These are phyloP conservation scores for Physeter macrocephalus DNA, from an alignment of 2,113 vertebrate genomes.

Conservation along the genomic window DNA sequence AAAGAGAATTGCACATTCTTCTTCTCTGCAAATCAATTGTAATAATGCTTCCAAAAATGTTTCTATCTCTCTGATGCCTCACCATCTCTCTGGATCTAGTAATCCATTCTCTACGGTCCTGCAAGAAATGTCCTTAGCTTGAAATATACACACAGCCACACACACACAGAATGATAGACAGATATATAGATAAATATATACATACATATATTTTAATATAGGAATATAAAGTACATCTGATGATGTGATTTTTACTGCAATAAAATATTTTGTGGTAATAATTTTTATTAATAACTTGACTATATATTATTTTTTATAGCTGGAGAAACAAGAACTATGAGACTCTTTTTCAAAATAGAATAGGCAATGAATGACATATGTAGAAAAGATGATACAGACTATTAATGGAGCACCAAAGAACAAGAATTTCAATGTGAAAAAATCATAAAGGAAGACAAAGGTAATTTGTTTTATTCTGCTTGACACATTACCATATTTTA, in stretches of 20 bases:
- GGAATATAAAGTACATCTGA: background rate
- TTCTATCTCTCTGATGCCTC: background rate
- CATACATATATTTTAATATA: background rate
- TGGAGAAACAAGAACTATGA: slow-evolving; percentile 80
- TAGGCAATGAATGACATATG: slow-evolving; percentile 84
- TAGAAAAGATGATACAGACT: slow-evolving; percentile 87
- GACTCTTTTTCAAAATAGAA: slow-evolving; percentile 81
- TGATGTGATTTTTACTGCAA: too few species aligned
- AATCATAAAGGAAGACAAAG: slow-evolving; percentile 82
- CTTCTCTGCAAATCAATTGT: background rate
- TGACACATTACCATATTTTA: background rate
- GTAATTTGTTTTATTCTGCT: slow-evolving; percentile 70
- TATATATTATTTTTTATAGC: slow-evolving; percentile 72
- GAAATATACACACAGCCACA: background rate
- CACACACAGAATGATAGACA: background rate
- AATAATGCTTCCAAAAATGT: background rate
- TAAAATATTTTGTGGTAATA: background rate
- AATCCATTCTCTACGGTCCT: background rate
- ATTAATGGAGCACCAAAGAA: slow-evolving; percentile 84
- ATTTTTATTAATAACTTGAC: background rate
- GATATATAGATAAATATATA: rapidly evolving
- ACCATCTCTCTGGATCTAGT: background rate
- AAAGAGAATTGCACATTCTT: background rate
- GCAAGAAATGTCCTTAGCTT: background rate
- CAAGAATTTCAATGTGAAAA: slow-evolving; percentile 88